Conservation (phyloP, 2,797 vertebrate genomes). For the Phrynocephalus guinanensis region DNA sequence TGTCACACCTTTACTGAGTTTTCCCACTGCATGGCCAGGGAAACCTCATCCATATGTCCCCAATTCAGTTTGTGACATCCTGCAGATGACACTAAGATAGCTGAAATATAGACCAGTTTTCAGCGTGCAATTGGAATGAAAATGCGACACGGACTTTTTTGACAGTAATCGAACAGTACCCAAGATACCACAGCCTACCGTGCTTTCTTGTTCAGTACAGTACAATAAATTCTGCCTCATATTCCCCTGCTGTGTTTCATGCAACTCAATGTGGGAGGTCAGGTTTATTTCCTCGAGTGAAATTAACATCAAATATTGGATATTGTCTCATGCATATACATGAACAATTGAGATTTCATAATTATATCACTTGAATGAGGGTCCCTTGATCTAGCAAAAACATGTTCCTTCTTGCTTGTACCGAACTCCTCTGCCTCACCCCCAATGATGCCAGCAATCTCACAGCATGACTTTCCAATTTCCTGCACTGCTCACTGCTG, state of each 20-base stretch:
- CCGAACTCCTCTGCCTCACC: constrained; percentile 37
- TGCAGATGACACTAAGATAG: not conserved
- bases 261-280: not conserved
- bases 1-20: too few relatives aligned
- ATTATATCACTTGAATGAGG: constrained; percentile 54
- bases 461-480: constrained; percentile 47
- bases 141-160: not conserved
- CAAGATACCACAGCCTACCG: rapidly evolving
- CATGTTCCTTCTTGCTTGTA: constrained; percentile 21
- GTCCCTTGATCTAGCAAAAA: constrained; percentile 51
- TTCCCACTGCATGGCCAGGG: too few relatives aligned
- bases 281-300: constrained; percentile 49
- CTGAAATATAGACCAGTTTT: not conserved
- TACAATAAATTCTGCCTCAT: not conserved
- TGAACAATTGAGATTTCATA: constrained; percentile 54
- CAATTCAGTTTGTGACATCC: too few relatives aligned
- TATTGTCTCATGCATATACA: constrained; percentile 60
- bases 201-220: rapidly evolving
- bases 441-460: constrained; percentile 48
- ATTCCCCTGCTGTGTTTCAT: not conserved
- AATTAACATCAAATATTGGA: constrained; percentile 57
- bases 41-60: too few relatives aligned
- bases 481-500: constrained; percentile 61
- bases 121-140: not conserved
- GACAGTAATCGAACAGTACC: rapidly evolving